Evolutionary conservation across 1,140 invertebrate species (phyloP).

Genomic region (Trichonephila inaurata): DNA sequence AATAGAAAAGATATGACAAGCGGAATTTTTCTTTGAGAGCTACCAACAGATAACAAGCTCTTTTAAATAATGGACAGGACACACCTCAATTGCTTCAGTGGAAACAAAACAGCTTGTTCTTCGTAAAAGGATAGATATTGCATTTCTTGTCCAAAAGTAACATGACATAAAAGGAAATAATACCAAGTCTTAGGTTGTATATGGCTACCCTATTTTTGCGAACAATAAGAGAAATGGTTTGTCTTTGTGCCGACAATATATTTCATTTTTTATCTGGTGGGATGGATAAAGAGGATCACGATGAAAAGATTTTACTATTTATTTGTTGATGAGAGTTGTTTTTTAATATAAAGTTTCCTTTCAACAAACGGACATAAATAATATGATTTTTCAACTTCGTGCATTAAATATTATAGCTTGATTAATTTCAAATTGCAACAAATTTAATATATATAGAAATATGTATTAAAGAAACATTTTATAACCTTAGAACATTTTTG

Average conservation of each 20-base stretch:
- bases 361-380: neutral
- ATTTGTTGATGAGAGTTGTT: neutral
- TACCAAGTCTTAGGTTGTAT: neutral
- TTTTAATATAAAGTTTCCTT: neutral
- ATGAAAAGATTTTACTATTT: neutral
- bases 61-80: neutral
- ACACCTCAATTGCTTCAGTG: neutral
- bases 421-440: too few species aligned
- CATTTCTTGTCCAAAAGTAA: neutral
- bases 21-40: neutral
- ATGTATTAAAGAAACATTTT: too few species aligned
- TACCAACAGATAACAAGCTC: neutral
- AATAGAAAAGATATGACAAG: too few species aligned
- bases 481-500: too few species aligned
- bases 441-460: too few species aligned
- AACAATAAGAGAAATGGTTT: neutral
- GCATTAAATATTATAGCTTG: too few species aligned
- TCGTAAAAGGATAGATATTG: neutral
- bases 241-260: neutral
- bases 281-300: neutral
- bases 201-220: neutral
- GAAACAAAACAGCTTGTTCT: neutral
- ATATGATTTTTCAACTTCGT: neutral
- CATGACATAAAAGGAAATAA: neutral
- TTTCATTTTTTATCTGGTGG: neutral